phyloP scores from a whole-genome alignment of 64 coral and sea anemone genomes.

The Cladopsammia gracilis region DNA sequence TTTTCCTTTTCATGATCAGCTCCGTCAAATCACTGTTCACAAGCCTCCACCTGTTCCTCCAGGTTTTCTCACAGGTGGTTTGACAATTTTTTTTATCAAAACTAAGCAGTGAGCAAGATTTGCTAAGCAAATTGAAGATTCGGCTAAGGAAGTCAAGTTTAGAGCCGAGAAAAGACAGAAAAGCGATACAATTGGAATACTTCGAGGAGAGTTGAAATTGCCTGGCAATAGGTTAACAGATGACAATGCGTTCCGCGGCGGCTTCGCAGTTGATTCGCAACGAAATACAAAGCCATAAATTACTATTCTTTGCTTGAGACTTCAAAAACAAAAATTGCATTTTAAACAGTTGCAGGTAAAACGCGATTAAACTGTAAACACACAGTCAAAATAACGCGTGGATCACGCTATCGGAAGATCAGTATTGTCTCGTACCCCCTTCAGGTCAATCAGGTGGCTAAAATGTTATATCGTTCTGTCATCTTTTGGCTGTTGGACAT shows the following conservation, averaged over 20 bases:
- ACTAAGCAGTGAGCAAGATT: not conserved
- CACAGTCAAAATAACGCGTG: not conserved
- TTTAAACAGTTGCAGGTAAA: not conserved
- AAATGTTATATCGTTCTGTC: slow-evolving; percentile 33
- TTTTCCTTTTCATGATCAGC: no score
- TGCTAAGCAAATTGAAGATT: not conserved
- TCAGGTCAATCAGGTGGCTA: not conserved
- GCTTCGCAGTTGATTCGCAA: no score
- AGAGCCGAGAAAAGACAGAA: not conserved
- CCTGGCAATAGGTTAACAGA: not conserved
- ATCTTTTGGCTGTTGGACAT: slow-evolving; percentile 54
- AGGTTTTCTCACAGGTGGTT: not conserved
- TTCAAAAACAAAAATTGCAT: no score
- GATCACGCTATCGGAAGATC: not conserved
- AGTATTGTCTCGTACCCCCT: not conserved
- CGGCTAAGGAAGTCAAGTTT: not conserved
- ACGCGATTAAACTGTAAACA: not conserved
- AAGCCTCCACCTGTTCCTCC: not conserved
- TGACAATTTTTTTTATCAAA: not conserved
- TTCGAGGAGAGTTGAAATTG: not conserved
- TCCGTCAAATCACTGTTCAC: no score
- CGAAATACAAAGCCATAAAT: no score
- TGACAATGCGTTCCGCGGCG: not conserved
- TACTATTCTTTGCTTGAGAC: no score
- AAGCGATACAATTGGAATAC: not conserved